These are phyloP conservation scores for Drosophila arawakana DNA, from an alignment of 1,140 invertebrate species.

Conservation along the genomic window DNA sequence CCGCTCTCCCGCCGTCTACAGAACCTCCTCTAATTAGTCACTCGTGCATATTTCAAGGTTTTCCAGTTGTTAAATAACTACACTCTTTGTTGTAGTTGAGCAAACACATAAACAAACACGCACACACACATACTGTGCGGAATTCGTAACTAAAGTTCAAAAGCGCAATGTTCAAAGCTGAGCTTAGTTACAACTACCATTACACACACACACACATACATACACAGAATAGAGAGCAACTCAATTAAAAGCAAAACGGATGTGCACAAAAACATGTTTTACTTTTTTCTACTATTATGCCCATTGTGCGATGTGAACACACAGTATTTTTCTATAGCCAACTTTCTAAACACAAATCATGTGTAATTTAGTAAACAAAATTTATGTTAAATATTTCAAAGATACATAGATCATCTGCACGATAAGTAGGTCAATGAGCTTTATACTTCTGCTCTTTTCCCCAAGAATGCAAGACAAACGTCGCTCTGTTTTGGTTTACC, in stretches of 20 bases:
- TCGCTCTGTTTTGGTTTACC: too few species aligned
- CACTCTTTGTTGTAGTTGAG: conserved; percentile 1
- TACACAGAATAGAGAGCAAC: conserved; percentile 20
- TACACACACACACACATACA: background rate
- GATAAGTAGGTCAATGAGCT: background rate
- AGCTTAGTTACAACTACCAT: conserved; percentile 1
- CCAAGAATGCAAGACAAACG: background rate
- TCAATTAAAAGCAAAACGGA: conserved; percentile 50
- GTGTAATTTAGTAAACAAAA: conserved; percentile 17
- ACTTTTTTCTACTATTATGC: conserved; percentile 41
- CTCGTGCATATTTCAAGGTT: conserved; percentile 69
- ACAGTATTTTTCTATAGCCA: conserved; percentile 7
- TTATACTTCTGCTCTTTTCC: background rate
- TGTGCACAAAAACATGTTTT: conserved; percentile 52
- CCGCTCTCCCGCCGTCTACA: background rate
- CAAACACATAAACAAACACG: background rate
- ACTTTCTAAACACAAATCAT: conserved; percentile 45
- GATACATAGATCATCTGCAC: background rate
- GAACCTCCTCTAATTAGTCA: conserved; percentile 68
- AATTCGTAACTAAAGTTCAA: conserved; percentile 57
- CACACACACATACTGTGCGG: conserved; percentile 7
- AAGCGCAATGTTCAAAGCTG: conserved; percentile 59
- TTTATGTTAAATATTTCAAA: conserved; percentile 6
- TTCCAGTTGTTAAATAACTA: conserved; percentile 49
- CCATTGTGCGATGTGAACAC: background rate